These are phyloP conservation scores for Bicyclus anynana DNA, from an alignment of 1,140 invertebrate genomes.

Conservation along the genomic window DNA sequence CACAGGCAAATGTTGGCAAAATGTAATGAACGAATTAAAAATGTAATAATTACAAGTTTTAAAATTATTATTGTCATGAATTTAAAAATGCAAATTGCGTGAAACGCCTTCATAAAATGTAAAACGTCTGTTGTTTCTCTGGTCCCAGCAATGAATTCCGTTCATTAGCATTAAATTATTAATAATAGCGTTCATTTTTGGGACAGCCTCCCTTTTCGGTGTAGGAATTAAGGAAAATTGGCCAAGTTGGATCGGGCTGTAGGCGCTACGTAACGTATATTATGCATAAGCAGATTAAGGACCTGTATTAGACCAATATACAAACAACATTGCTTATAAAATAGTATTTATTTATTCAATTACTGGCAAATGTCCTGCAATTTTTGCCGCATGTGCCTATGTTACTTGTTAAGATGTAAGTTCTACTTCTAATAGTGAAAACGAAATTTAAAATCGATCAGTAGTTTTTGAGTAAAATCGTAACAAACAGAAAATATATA, in stretches of 20 bases:
- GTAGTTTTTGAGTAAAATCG: too few relatives aligned
- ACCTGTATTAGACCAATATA: not conserved
- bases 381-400: too few relatives aligned
- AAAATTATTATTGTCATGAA: not conserved
- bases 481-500: too few relatives aligned
- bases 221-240: constrained; percentile 18
- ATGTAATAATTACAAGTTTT: not conserved
- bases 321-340: not conserved
- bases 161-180: constrained; percentile 26
- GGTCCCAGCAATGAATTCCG: constrained; percentile 17
- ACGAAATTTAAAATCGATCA: too few relatives aligned
- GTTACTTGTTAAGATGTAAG: too few relatives aligned
- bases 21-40: not conserved
- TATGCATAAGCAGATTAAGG: not conserved
- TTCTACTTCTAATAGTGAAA: too few relatives aligned
- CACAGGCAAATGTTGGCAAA: too few relatives aligned
- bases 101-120: constrained; percentile 11
- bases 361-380: too few relatives aligned
- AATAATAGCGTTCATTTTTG: constrained; percentile 22
- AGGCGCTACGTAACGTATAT: not conserved
- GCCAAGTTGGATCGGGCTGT: not conserved
- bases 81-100: not conserved
- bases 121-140: constrained; percentile 15
- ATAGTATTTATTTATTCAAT: too few relatives aligned
- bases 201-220: not conserved